Evolutionary conservation across 2,888 invertebrate species (phyloP), one percentile per base, ranked within the genome.

Genomic region (Chloroclystis v-ata): DNA sequence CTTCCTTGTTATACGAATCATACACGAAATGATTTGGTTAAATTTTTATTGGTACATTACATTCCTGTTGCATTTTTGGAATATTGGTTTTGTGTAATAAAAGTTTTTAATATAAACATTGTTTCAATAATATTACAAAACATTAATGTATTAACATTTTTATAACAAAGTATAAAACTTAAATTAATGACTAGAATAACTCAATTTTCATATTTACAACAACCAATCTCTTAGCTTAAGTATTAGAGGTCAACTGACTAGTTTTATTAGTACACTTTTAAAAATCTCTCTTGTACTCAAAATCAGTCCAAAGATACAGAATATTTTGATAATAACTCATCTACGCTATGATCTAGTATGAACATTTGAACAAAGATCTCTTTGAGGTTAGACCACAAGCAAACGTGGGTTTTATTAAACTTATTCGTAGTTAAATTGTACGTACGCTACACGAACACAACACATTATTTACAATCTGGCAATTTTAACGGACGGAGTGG

Each of bases 181-280:
- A 74, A 65, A 59, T 54, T 74, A 81, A 70, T 84, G 85, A 86
- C 85, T 86, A 86, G 85, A 85, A 60, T 66, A 60, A 79, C 83
- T 82, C 82, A 63, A 45, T 45, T 47, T 41, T 37, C 30, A 12
- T 52, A 51, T 54, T 38, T 56, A 55, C 53, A 56, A 42, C 37
- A 39, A 38, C 44, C 28, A 37, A 46, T 54, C 43, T 16, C 37
- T 43, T 48, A 49, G 48, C 51, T 45, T 47, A 52, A 67, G 65
- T 16, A 63, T 75, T 77, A 78, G 72, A 77, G 76, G 76, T 72
- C 65, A 54, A 57, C 41, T 78, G 80, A 80, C 80, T 80, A 80
- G 80, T 67, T 72, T 58, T 63, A 74, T 78, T 47, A 57, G 55
- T 55, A 40, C 33, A 52, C 38, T 49, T 11, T 44, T 37, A 13